Base-by-base conservation (phyloP, 2,113 vertebrate genomes). In the Alouatta palliata region DNA sequence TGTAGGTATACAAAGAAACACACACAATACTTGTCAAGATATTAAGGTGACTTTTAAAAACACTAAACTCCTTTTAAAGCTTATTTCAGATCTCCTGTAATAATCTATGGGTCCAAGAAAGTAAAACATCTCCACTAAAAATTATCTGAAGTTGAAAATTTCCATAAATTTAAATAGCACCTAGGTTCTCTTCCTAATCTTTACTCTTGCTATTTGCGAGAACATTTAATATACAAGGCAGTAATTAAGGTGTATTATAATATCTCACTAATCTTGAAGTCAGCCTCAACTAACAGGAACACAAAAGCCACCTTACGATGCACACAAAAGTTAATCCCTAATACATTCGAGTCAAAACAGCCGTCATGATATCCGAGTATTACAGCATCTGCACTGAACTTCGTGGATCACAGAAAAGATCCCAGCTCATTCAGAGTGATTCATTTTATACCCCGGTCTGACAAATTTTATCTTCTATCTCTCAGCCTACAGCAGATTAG, bases 71-170 rank as follows among this genome's bases (percentile, higher is more conserved):
- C 10, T 80, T 88, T 81, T 37, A 89, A 81, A 66, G 21, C 20
- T 84, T 79, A 92, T 54, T 87, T 95, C 14, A 54, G 47, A 80
- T 87, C 56, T 96, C 71, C 32, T 40, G 56, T n/a, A 95, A 71
- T 47, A 40, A 87, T 70, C 7, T 56, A 32, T 52, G 47, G 47
- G 8, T 49, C 8, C 19, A 64, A 96, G 61, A 93, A 71, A 97
- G 79, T 70, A 85, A 96, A 86, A 40, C 21, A 86, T 17, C 13
- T 70, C 61, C 40, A 70, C 30, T 92, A 84, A 90, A 80, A 92
- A 87, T 21, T 49, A 93, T 52, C 58, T 77, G 12, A 86, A 61
- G 40, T 45, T 89, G 56, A 92, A 95, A 92, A 94, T 79, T 32
- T 79, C 81, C 70, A 76, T 56, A 17, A 49, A 64, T 20, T 77